phyloP scores from a whole-genome alignment of 2,888 invertebrate species.

The Auanema sp. region DNA sequence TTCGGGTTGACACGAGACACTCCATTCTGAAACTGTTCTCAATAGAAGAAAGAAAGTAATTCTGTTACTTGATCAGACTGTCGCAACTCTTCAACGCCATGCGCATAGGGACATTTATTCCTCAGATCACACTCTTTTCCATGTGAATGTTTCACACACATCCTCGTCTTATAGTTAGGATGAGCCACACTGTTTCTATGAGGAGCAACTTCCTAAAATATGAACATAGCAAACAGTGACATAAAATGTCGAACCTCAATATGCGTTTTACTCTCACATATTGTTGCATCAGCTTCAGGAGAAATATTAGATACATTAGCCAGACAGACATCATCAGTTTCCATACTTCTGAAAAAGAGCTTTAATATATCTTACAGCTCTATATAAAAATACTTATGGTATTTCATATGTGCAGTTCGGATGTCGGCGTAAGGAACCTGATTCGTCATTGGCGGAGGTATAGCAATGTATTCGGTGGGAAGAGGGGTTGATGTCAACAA shows the following conservation, averaged over 20 bases:
- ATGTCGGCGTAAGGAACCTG: neutral
- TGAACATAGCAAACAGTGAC: too few relatives aligned
- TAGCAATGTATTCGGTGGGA: neutral
- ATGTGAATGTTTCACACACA: slow-evolving; percentile 37
- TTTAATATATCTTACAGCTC: too few relatives aligned
- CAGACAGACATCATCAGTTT: neutral
- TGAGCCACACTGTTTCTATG: too few relatives aligned
- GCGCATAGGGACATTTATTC: slow-evolving; percentile 37
- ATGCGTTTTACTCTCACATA: too few relatives aligned
- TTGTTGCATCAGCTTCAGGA: slow-evolving; percentile 2
- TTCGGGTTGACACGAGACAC: slow-evolving; percentile 33
- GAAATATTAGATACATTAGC: neutral
- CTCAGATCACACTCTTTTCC: slow-evolving; percentile 40
- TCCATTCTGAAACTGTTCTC: neutral
- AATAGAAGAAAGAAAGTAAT: neutral
- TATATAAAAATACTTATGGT: slow-evolving; percentile 2
- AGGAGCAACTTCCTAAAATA: too few relatives aligned
- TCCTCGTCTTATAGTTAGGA: slow-evolving; percentile 40
- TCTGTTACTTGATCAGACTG: slow-evolving; percentile 22
- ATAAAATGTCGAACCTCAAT: too few relatives aligned
- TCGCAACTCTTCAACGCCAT: slow-evolving; percentile 39
- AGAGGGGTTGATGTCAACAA: slow-evolving; percentile 7
- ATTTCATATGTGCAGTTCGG: neutral
- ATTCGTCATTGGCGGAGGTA: neutral
- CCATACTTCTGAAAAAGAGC: neutral